A percentile compares a stretch with the other conserved stretches of the same genome.
These are phyloP conservation scores for Saguinus imperator DNA, from an alignment of 2,113 vertebrate genomes.

Conservation along the genomic window DNA sequence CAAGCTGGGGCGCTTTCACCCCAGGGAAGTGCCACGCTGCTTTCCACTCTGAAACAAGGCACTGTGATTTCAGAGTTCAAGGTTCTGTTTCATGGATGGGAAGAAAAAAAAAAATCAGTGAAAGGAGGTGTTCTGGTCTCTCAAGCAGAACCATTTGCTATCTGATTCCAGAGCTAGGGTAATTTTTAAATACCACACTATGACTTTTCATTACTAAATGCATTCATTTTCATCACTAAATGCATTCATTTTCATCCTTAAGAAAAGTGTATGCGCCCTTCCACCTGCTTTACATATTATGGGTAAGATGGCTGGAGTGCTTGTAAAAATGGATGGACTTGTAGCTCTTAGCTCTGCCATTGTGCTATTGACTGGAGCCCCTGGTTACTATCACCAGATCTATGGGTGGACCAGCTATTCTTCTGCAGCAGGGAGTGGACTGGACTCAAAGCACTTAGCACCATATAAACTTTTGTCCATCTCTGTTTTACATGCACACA, in stretches of 20 bases:
- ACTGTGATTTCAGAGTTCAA: constrained; percentile 61
- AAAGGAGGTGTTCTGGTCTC: neutral
- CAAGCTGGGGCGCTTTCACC: neutral
- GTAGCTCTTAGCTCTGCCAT: constrained; percentile 65
- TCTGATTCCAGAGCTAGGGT: constrained; percentile 52
- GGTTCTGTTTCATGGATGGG: neutral
- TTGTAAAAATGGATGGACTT: constrained; percentile 65
- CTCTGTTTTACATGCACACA: constrained; percentile 47
- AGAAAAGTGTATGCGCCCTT: constrained; percentile 44
- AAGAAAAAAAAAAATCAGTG: neutral
- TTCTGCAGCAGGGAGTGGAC: constrained; percentile 70
- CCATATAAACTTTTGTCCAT: constrained; percentile 65
- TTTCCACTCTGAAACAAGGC: constrained; percentile 35
- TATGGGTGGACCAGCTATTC: constrained; percentile 72
- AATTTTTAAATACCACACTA: constrained; percentile 51
- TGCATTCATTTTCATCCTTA: constrained; percentile 63
- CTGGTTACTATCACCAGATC: constrained; percentile 73
- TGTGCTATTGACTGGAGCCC: constrained; percentile 74
- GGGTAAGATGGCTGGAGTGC: constrained; percentile 44
- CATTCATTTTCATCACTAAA: constrained; percentile 54
- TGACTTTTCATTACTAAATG: neutral
- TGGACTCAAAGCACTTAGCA: constrained; percentile 29
- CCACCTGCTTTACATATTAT: neutral
- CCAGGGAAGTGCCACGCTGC: neutral
- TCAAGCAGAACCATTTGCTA: constrained; percentile 53